Evolutionary conservation across 2,888 invertebrate genomes (phyloP).

Genomic region (Melipona beecheii): DNA sequence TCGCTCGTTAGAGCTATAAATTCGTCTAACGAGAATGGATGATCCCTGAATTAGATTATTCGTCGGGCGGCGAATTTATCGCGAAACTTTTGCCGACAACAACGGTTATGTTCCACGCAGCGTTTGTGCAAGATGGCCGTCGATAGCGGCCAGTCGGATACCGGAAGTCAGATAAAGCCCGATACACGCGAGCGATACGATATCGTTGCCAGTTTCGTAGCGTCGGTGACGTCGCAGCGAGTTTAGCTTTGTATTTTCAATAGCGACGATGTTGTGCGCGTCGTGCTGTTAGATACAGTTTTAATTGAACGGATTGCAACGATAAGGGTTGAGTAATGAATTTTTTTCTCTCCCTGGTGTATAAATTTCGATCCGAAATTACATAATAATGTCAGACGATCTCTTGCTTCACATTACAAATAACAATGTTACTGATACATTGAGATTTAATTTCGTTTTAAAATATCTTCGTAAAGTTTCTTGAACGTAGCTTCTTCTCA

Average conservation of each 20-base stretch:
- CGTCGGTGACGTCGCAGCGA: not conserved
- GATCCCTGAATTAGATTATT: constrained; percentile 46
- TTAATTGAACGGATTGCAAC: not conserved
- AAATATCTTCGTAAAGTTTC: too few relatives aligned
- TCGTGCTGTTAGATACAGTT: not conserved
- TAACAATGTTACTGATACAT: too few relatives aligned
- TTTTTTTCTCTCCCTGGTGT: too few relatives aligned
- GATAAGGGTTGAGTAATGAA: not conserved
- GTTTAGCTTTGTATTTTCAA: not conserved
- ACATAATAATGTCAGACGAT: too few relatives aligned
- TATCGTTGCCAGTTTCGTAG: not conserved
- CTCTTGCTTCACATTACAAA: too few relatives aligned
- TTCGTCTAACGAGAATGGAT: constrained; percentile 55
- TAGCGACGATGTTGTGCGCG: not conserved
- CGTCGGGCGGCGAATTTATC: constrained; percentile 36
- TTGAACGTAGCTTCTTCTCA: too few relatives aligned
- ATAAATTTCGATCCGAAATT: too few relatives aligned
- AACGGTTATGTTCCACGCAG: not conserved
- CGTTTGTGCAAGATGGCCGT: not conserved
- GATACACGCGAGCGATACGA: not conserved
- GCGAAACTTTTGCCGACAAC: constrained; percentile 23
- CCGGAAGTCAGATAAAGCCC: constrained; percentile 26
- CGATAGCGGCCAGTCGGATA: constrained; percentile 9
- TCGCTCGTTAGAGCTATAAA: constrained; percentile 39
- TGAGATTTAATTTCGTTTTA: too few relatives aligned